phyloP scores from a whole-genome alignment of 2,797 vertebrate species.

The Fratercula arctica region DNA sequence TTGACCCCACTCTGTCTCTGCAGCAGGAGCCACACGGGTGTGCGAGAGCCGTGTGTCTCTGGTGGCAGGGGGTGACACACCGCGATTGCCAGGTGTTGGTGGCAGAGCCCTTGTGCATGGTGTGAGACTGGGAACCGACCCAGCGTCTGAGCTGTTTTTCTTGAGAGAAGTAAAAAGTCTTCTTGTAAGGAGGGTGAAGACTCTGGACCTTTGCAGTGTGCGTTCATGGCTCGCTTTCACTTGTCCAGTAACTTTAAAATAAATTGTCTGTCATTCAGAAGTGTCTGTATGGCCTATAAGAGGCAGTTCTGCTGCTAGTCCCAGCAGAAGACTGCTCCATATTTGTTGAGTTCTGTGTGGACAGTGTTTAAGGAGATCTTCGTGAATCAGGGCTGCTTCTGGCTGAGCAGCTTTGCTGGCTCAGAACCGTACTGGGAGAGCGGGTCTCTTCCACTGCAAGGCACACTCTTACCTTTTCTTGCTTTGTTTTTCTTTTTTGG shows the following conservation, averaged over 20 bases:
- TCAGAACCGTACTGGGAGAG: background rate
- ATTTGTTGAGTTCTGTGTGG: rapidly evolving
- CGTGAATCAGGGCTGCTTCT: background rate
- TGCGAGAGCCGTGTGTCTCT: background rate
- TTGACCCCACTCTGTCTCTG: background rate
- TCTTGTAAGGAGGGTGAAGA: background rate
- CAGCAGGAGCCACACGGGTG: too few relatives aligned
- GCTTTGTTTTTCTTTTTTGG: background rate
- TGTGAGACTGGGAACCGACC: too few relatives aligned
- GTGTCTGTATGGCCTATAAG: background rate
- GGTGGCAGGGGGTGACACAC: background rate
- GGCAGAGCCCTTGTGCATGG: background rate
- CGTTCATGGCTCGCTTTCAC: background rate
- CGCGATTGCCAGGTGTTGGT: rapidly evolving
- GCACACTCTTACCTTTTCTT: background rate
- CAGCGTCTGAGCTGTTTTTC: background rate
- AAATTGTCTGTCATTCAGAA: rapidly evolving
- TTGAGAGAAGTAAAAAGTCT: background rate
- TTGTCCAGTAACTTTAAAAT: background rate
- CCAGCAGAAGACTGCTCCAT: background rate
- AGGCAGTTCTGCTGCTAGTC: background rate
- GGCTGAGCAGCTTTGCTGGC: background rate
- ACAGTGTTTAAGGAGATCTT: background rate
- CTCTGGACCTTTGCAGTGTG: background rate
- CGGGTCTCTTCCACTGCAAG: background rate